Percentiles rank a stretch among this genome's conserved stretches.
Conservation (phyloP, 2,888 invertebrate species). For the Orthonychiurus folsomi region DNA sequence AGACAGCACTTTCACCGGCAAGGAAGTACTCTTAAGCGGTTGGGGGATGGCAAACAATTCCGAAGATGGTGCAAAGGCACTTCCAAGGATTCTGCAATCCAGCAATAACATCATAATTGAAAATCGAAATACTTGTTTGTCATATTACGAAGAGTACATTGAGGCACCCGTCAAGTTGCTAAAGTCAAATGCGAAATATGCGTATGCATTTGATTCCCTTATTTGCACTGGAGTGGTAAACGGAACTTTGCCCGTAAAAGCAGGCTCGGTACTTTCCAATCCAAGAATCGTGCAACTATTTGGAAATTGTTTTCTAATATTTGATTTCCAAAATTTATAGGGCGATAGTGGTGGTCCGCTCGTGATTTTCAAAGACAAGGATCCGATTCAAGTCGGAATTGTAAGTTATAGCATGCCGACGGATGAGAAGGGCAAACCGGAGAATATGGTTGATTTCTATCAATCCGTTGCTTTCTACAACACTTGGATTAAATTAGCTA, state of each 20-base stretch:
- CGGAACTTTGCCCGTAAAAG: too few species aligned
- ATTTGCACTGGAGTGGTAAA: conserved; percentile 29
- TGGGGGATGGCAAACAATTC: conserved; percentile 33
- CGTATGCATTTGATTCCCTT: conserved; percentile 25
- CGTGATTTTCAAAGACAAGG: conserved; percentile 15
- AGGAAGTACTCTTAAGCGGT: conserved; percentile 19
- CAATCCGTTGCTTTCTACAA: conserved; percentile 29
- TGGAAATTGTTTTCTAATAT: too few species aligned
- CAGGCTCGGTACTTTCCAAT: too few species aligned
- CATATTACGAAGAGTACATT: conserved; percentile 16
- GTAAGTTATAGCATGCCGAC: conserved; percentile 31
- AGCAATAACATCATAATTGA: conserved; percentile 23
- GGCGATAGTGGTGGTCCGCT: conserved; percentile 36
- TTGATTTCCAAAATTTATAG: conserved; percentile 9
- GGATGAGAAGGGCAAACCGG: conserved; percentile 11
- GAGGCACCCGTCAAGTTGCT: conserved; percentile 16
- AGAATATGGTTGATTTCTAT: conserved; percentile 29
- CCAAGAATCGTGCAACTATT: too few species aligned
- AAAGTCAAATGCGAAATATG: conserved; percentile 27
- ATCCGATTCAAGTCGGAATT: conserved; percentile 28
- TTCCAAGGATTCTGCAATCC: conserved; percentile 26
- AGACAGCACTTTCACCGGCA: conserved; percentile 25
- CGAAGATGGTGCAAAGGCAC: neutral
- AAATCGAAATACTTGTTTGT: conserved; percentile 25
- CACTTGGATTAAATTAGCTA: conserved; percentile 33